phyloP scores from a whole-genome alignment of 2,888 invertebrate genomes.

The Sphaerophoria rueppellii region DNA sequence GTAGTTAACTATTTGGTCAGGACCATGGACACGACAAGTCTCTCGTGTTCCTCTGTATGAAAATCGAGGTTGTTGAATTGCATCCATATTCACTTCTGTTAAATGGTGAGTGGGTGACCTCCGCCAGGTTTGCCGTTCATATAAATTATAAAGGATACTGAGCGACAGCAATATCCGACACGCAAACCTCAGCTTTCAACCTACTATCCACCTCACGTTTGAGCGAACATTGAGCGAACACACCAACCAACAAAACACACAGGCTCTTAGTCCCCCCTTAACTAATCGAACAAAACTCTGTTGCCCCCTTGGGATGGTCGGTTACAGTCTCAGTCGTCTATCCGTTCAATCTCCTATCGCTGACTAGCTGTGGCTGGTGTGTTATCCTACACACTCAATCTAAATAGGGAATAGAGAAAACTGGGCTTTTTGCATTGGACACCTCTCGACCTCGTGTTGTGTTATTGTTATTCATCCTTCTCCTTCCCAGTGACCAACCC shows the following conservation, averaged over 20 bases:
- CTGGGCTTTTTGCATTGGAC: slow-evolving; percentile 41
- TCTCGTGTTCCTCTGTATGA: neutral
- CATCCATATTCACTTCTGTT: slow-evolving; percentile 45
- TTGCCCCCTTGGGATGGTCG: slow-evolving; percentile 25
- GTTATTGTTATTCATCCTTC: slow-evolving; percentile 73
- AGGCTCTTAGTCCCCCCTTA: slow-evolving; percentile 32
- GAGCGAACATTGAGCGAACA: neutral
- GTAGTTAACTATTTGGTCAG: slow-evolving; percentile 68
- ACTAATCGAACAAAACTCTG: slow-evolving; percentile 70
- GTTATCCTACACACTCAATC: slow-evolving; percentile 7
- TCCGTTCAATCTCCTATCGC: neutral
- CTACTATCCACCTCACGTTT: slow-evolving; percentile 42
- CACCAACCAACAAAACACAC: slow-evolving; percentile 35
- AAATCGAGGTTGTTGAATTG: slow-evolving; percentile 22
- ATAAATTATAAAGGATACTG: slow-evolving; percentile 38
- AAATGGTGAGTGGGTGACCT: slow-evolving; percentile 38
- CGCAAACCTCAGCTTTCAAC: slow-evolving; percentile 60
- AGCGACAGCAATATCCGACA: slow-evolving; percentile 73
- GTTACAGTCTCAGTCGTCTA: slow-evolving; percentile 13
- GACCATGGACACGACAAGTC: slow-evolving; percentile 12
- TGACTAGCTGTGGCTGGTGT: neutral
- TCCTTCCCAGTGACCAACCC: neutral
- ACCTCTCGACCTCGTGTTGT: slow-evolving; percentile 49
- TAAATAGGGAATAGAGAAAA: slow-evolving; percentile 1
- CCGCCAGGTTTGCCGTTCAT: neutral